Evolutionary conservation across 2,113 vertebrate genomes (phyloP), one percentile per base, ranked within the genome.

Genomic region (Xenotilapia caudafasciata): DNA sequence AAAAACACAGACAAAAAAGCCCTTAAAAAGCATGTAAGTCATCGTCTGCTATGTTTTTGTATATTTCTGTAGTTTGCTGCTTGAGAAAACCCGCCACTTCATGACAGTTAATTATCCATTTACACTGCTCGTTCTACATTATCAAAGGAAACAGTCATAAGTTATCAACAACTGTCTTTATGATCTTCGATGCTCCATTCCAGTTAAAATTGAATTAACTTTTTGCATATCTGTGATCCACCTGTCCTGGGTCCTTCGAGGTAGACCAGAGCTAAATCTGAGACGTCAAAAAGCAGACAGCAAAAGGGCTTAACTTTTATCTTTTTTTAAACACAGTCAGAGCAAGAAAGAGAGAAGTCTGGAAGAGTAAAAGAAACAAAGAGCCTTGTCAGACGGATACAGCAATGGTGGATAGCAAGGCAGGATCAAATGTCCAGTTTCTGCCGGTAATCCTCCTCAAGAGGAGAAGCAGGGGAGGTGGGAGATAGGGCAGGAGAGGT

Each of bases 351-450:
- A 55, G 60, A 62, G 56, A 84, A 68, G 86, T 88, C 86, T 73
- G 85, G 60, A 65, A n/a, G 45, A 60, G 62, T 84, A 86, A 68
- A 49, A 83, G 86, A 91, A 82, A 90, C 60, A 85, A 79, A 88
- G 80, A 91, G 92, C 80, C 91, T 93, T 94, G 93, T 96, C 90
- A 84, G 93, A 65, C 4, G 54, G 93, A 91, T 93, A 89, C 33
- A 90, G 86, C 40, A 47, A 83, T 11, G 17, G 80, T 53, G 58
- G 86, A 93, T 91, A 88, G 84, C 83, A 87, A 90, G 87, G 82
- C 54, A 51, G 89, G 95, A 96, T 96, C 95, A 96, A 96, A 95
- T 88, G 77, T 90, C 90, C 86, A 85, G 88, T 89, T 87, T 85
- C 83, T 93, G 73, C 89, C 54, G n/a, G 88, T 96, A 96, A 96